These are phyloP conservation scores for Euglossa dilemma DNA, from an alignment of 1,140 invertebrate genomes.

Conservation along the genomic window DNA sequence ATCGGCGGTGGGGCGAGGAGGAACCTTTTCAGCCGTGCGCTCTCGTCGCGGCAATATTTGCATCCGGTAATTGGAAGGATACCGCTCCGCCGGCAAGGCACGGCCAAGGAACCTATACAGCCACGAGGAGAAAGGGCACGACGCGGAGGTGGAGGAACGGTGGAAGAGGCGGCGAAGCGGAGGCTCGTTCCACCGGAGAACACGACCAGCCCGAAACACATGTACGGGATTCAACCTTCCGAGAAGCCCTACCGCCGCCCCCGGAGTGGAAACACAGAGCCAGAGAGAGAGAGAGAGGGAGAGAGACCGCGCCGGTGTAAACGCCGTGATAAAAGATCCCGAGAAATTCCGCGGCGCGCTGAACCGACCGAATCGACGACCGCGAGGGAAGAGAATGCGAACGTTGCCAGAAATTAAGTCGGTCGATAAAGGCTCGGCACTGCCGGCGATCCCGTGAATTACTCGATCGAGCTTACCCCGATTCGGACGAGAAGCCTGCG, in stretches of 20 bases:
- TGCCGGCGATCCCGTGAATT: not conserved
- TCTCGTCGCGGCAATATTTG: constrained; percentile 55
- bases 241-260: constrained; percentile 16
- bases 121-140: not conserved
- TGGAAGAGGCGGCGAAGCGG: constrained; percentile 11
- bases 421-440: not conserved
- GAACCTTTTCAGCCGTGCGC: constrained; percentile 7
- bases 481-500: not conserved
- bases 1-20: not conserved
- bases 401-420: constrained; percentile 5
- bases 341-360: constrained; percentile 12
- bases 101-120: not conserved
- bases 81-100: constrained; percentile 8
- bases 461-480: not conserved
- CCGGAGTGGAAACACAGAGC: not conserved
- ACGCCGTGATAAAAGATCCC: constrained; percentile 37
- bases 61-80: constrained; percentile 68
- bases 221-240: constrained; percentile 40
- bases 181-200: constrained; percentile 37
- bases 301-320: constrained; percentile 27
- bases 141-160: constrained; percentile 18
- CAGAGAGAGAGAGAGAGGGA: not conserved
- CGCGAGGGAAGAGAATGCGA: not conserved
- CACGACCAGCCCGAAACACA: constrained; percentile 39
- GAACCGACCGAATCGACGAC: not conserved